Evolutionary conservation across 2,113 vertebrate genomes (phyloP).

Genomic region (Cephalopterus ornatus): DNA sequence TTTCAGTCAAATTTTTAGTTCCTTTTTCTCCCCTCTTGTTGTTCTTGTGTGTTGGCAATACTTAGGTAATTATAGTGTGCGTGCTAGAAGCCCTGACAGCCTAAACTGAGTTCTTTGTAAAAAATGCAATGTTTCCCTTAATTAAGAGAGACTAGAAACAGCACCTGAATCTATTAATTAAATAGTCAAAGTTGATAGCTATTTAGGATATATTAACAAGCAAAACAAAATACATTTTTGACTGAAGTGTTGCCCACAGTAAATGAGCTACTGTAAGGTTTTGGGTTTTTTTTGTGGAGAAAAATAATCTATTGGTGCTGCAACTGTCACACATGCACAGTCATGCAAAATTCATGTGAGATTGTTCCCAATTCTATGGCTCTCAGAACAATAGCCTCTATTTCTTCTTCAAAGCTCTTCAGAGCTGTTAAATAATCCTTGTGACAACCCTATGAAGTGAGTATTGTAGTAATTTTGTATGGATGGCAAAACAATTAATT

Average conservation of each 20-base stretch:
- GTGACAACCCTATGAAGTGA: slow-evolving; percentile 29
- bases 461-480: slow-evolving; percentile 26
- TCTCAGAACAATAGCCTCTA: slow-evolving; percentile 1
- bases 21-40: not conserved
- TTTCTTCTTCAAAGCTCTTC: slow-evolving; percentile 36
- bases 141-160: slow-evolving; percentile 40
- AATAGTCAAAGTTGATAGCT: slow-evolving; percentile 14
- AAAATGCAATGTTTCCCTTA: slow-evolving; percentile 1
- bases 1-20: not conserved
- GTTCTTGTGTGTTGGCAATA: not conserved
- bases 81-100: not conserved
- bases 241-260: not conserved
- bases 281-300: not conserved
- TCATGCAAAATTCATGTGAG: slow-evolving; percentile 4
- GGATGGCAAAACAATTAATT: slow-evolving; percentile 15
- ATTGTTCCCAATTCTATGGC: not conserved
- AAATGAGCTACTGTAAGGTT: not conserved
- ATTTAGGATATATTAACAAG: slow-evolving; percentile 3
- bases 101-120: slow-evolving; percentile 30
- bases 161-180: slow-evolving; percentile 53
- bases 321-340: not conserved
- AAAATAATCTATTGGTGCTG: not conserved
- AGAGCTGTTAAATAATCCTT: slow-evolving; percentile 37
- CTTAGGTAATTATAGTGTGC: slow-evolving; percentile 32
- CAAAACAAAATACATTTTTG: slow-evolving; percentile 16